These are phyloP conservation scores for Rhea pennata DNA, from an alignment of 2,113 vertebrate genomes.

Conservation along the genomic window DNA sequence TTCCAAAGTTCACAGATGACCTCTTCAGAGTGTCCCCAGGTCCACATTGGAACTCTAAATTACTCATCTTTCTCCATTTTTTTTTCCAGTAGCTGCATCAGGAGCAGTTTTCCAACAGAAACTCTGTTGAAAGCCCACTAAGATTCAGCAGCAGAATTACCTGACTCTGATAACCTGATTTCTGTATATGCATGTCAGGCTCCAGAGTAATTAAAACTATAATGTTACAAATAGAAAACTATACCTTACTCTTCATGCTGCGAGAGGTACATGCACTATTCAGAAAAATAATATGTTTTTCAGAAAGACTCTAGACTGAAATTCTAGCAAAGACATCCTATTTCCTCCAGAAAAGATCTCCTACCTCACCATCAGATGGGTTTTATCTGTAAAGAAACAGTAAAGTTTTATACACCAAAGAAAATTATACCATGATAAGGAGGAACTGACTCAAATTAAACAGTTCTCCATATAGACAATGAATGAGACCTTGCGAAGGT, in stretches of 20 bases:
- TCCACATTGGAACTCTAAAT: background rate
- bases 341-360: background rate
- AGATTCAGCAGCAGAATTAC: background rate
- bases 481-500: background rate
- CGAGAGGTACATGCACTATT: background rate
- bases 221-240: background rate
- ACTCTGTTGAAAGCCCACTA: background rate
- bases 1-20: background rate
- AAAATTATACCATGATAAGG: background rate
- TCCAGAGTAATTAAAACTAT: background rate
- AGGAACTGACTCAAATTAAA: background rate
- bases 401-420: background rate
- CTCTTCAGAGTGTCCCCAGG: background rate
- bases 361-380: background rate
- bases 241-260: background rate
- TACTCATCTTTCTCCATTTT: background rate
- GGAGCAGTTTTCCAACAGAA: background rate
- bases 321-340: background rate
- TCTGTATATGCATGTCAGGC: background rate
- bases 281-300: background rate
- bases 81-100: background rate
- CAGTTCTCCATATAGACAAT: background rate
- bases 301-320: background rate
- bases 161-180: background rate
- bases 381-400: background rate